phyloP scores from a whole-genome alignment of 2,888 invertebrate genomes.

The Epiblema foenella region DNA sequence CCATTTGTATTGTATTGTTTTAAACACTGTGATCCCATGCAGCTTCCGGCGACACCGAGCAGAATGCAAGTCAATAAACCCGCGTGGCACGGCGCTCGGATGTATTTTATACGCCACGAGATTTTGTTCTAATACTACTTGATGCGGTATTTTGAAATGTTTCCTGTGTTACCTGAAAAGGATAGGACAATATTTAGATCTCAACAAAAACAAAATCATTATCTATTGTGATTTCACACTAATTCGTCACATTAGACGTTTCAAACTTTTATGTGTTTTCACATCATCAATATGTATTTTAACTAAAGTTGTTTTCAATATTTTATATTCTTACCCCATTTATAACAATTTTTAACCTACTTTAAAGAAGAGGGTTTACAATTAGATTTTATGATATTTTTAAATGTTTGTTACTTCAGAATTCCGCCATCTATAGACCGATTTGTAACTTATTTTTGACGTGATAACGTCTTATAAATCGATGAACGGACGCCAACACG shows the following conservation, averaged over 20 bases:
- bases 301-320: not conserved
- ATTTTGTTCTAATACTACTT: slow-evolving; percentile 42
- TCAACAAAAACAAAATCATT: no score
- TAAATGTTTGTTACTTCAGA: no score
- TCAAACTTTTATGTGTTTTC: no score
- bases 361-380: no score
- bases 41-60: slow-evolving; percentile 33
- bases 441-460: no score
- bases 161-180: not conserved
- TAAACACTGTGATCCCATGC: not conserved
- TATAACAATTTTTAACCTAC: not conserved
- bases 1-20: not conserved
- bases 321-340: not conserved
- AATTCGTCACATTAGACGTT: no score
- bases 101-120: slow-evolving; percentile 32
- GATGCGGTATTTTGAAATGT: not conserved
- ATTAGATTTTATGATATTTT: no score
- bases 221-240: no score
- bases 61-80: slow-evolving; percentile 43
- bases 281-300: not conserved
- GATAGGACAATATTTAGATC: not conserved
- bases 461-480: no score
- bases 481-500: no score
- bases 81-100: slow-evolving; percentile 6
- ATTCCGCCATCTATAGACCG: no score